Evolutionary conservation across 1,140 invertebrate genomes (phyloP).

Genomic region (Ips typographus): DNA sequence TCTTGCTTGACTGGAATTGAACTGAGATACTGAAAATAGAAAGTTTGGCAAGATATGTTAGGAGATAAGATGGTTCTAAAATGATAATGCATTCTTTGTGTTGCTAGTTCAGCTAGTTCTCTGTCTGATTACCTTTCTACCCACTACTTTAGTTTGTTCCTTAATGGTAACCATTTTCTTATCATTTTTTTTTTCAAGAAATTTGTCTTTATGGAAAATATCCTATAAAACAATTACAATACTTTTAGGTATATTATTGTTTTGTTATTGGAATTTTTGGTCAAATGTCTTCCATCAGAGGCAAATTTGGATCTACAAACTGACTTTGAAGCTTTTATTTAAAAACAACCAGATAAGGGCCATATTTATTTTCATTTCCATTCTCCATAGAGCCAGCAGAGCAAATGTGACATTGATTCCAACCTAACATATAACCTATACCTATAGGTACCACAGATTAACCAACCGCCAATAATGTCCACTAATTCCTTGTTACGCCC

Average conservation of each 20-base stretch:
- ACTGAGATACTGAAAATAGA: conserved; percentile 40
- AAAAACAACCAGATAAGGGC: too few species aligned
- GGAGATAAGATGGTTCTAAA: conserved; percentile 42
- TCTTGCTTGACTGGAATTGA: conserved; percentile 24
- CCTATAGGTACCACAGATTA: too few species aligned
- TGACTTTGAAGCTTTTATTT: too few species aligned
- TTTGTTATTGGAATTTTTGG: neutral
- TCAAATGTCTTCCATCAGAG: too few species aligned
- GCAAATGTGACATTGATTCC: too few species aligned
- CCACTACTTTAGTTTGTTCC: neutral
- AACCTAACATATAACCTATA: too few species aligned
- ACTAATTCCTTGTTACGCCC: too few species aligned
- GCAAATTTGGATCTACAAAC: too few species aligned
- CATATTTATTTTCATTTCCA: too few species aligned
- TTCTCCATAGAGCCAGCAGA: too few species aligned
- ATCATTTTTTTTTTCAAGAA: conserved; percentile 11
- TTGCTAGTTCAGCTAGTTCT: conserved; percentile 20
- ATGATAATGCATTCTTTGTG: conserved; percentile 43
- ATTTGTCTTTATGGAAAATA: too few species aligned
- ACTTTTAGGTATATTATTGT: neutral
- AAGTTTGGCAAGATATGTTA: conserved; percentile 46
- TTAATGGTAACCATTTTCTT: conserved; percentile 25
- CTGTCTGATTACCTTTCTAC: conserved; percentile 2
- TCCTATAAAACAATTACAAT: neutral
- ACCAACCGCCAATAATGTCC: too few species aligned